Evolutionary conservation across 1,140 invertebrate genomes (phyloP).

Genomic region (Drosophila burlai): DNA sequence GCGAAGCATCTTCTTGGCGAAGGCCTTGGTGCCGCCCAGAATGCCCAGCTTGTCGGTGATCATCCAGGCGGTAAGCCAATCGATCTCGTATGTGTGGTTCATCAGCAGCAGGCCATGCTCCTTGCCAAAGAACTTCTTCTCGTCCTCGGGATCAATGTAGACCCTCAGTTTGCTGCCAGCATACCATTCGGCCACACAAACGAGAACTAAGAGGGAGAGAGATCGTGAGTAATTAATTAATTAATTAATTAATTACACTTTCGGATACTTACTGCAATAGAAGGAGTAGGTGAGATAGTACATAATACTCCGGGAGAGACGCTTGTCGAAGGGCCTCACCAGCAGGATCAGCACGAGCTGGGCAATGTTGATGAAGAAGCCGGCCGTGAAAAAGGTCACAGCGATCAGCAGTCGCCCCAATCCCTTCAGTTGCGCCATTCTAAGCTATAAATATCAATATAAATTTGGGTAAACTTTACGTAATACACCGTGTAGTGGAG

Average conservation of each 20-base stretch:
- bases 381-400: conserved; percentile 95
- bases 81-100: conserved; percentile 98
- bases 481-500: conserved; percentile 19
- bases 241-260: background rate
- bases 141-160: conserved; percentile 92
- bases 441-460: conserved; percentile 35
- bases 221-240: background rate
- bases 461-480: conserved; percentile 33
- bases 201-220: conserved; percentile 89
- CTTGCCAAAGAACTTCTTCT: conserved; percentile 92
- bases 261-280: conserved; percentile 93
- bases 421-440: conserved; percentile 57
- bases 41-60: conserved; percentile 91
- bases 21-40: conserved; percentile 96
- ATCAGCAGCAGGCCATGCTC: conserved; percentile 96
- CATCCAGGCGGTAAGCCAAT: conserved; percentile 96
- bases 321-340: conserved; percentile 90
- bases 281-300: conserved; percentile 95
- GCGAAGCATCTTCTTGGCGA: conserved; percentile 95
- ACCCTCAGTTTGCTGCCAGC: conserved; percentile 90
- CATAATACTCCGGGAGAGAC: conserved; percentile 94
- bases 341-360: conserved; percentile 91
- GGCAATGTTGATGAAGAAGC: conserved; percentile 93
- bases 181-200: conserved; percentile 97
- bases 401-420: conserved; percentile 91